phyloP scores from a whole-genome alignment of 53 echinoderm and acorn worm genomes.

The Glandiceps talaboti region DNA sequence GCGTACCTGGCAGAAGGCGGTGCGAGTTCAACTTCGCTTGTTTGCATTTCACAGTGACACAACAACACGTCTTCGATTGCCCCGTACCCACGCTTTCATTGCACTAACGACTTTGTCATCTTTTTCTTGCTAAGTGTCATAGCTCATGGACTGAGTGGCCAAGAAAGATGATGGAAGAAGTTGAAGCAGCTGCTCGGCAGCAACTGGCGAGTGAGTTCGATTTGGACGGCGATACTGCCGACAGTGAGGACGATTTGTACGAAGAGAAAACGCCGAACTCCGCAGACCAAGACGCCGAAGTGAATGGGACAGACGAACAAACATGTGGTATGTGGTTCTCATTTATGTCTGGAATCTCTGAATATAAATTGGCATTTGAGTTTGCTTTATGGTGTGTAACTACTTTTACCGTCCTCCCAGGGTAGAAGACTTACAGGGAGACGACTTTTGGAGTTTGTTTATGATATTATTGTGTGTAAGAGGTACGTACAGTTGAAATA shows the following conservation, averaged over 20 bases:
- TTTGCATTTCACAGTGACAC: neutral
- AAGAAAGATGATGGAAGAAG: neutral
- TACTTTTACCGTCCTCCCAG: too few species aligned
- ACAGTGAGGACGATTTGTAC: too few species aligned
- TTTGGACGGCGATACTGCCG: neutral
- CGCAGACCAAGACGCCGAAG: neutral
- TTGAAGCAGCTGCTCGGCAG: neutral
- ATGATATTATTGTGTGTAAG: too few species aligned
- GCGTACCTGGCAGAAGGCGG: conserved; percentile 1
- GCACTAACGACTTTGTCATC: neutral
- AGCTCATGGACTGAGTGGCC: neutral
- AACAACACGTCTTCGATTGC: neutral
- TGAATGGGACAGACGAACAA: too few species aligned
- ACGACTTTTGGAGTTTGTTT: too few species aligned
- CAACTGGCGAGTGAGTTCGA: neutral
- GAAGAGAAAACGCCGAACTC: too few species aligned
- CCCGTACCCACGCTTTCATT: neutral
- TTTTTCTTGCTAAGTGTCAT: neutral
- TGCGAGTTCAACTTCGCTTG: neutral
- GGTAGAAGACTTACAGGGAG: too few species aligned
- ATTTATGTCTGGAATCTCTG: too few species aligned
- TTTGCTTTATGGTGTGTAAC: too few species aligned
- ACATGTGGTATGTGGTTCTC: too few species aligned
- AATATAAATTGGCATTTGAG: too few species aligned
- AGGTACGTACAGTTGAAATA: too few species aligned